These are phyloP conservation scores for Lethrus apterus DNA, from an alignment of 1,140 invertebrate species.

Conservation along the genomic window DNA sequence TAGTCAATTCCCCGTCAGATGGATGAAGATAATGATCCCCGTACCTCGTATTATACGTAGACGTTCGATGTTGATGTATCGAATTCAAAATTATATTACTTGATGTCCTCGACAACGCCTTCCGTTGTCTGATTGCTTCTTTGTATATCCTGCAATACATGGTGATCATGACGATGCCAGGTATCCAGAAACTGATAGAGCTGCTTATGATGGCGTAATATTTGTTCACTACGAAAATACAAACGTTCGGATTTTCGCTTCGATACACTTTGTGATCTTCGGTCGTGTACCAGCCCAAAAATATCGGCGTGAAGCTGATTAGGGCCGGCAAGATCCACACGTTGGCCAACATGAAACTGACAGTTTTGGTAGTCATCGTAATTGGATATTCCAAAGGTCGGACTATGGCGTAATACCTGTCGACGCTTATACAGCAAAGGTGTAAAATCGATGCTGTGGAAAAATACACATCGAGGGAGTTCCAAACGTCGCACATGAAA, in stretches of 20 bases:
- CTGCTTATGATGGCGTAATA: slow-evolving; percentile 86
- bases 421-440: slow-evolving; percentile 90
- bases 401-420: slow-evolving; percentile 86
- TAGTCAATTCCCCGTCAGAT: slow-evolving; percentile 48
- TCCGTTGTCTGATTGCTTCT: slow-evolving; percentile 82
- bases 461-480: slow-evolving; percentile 92
- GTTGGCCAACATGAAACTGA: slow-evolving; percentile 72
- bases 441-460: slow-evolving; percentile 91
- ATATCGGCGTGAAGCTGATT: slow-evolving; percentile 93
- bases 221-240: slow-evolving; percentile 81
- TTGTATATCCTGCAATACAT: slow-evolving; percentile 87
- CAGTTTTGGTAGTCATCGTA: slow-evolving; percentile 76
- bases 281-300: slow-evolving; percentile 87
- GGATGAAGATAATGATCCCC: slow-evolving; percentile 61
- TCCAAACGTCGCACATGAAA: slow-evolving; percentile 90
- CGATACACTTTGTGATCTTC: slow-evolving; percentile 64
- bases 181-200: slow-evolving; percentile 91
- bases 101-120: slow-evolving; percentile 71
- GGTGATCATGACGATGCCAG: slow-evolving; percentile 87
- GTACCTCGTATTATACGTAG: slow-evolving; percentile 52
- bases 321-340: slow-evolving; percentile 88
- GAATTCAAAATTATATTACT: slow-evolving; percentile 76
- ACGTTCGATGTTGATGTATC: slow-evolving; percentile 69
- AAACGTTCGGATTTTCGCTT: slow-evolving; percentile 64
- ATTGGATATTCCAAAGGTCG: slow-evolving; percentile 81